Evolutionary conservation across 1,140 invertebrate species (phyloP).

Genomic region (Mercenaria mercenaria): DNA sequence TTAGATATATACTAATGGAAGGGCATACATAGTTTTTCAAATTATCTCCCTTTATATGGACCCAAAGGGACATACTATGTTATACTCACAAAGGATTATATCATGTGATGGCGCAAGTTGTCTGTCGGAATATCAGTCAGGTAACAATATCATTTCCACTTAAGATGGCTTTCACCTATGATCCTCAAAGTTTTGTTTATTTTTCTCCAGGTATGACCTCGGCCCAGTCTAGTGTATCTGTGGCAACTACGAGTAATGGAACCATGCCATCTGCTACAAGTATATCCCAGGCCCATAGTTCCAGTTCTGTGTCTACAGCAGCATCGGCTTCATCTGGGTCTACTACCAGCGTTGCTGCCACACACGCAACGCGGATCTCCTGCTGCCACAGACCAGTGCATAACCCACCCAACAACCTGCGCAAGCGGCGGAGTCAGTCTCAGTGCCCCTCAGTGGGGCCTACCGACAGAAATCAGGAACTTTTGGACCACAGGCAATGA

Average conservation of each 20-base stretch:
- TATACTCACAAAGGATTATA: no score
- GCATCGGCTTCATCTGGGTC: constrained; percentile 66
- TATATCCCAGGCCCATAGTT: constrained; percentile 42
- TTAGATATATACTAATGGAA: no score
- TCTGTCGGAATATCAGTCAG: no score
- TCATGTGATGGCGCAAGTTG: no score
- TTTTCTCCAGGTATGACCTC: constrained; percentile 10
- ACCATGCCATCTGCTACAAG: constrained; percentile 63
- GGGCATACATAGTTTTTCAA: no score
- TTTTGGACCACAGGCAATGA: constrained; percentile 92
- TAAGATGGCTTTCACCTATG: no score
- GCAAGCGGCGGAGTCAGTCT: constrained; percentile 40
- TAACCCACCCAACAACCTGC: constrained; percentile 60
- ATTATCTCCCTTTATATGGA: no score
- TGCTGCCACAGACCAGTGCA: constrained; percentile 57
- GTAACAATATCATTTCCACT: no score
- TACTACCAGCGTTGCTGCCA: constrained; percentile 58
- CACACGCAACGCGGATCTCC: constrained; percentile 33
- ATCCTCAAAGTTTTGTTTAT: no score
- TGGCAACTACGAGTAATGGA: constrained; percentile 65
- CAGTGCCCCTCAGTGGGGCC: constrained; percentile 79
- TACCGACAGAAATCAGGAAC: constrained; percentile 95
- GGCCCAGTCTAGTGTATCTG: background rate
- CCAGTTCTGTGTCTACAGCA: constrained; percentile 67
- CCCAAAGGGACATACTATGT: no score